phyloP scores from a whole-genome alignment of 1,140 invertebrate genomes.

The Pseudoatta argentina region DNA sequence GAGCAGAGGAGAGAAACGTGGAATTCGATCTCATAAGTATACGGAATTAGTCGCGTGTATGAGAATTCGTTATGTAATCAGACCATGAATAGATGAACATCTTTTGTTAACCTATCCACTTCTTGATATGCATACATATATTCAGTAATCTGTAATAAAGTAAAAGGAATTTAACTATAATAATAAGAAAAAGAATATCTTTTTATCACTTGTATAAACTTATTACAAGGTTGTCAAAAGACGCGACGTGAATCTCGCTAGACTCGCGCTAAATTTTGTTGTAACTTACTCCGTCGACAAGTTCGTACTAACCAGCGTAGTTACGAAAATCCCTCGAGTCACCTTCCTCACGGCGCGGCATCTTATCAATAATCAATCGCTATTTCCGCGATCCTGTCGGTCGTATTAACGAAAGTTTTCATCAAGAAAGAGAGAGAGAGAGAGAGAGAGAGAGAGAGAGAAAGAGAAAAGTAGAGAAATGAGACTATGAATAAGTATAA shows the following conservation, averaged over 20 bases:
- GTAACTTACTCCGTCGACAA: constrained; percentile 26
- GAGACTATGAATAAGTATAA: background rate
- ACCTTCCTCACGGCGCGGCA: background rate
- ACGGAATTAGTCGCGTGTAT: background rate
- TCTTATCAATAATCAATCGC: constrained; percentile 54
- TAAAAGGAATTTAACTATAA: constrained; percentile 1
- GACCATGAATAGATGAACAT: background rate
- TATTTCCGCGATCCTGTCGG: background rate
- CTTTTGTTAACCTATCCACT: background rate
- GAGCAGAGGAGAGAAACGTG: background rate
- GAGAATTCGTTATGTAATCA: constrained; percentile 10
- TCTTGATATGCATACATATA: background rate
- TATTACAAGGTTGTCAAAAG: background rate
- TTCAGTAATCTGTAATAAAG: background rate
- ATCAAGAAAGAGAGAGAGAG: background rate
- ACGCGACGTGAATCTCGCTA: background rate
- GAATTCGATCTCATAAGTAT: constrained; percentile 35
- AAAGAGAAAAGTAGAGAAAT: background rate
- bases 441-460: background rate
- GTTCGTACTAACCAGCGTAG: constrained; percentile 26
- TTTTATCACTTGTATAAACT: background rate
- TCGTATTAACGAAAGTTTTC: constrained; percentile 46
- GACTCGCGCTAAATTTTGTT: constrained; percentile 33
- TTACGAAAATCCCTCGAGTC: constrained; percentile 48
- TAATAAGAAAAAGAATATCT: background rate